Evolutionary conservation across 2,888 invertebrate genomes (phyloP), one percentile per base, ranked within the genome.

Genomic region (Brachypterus glaber): DNA sequence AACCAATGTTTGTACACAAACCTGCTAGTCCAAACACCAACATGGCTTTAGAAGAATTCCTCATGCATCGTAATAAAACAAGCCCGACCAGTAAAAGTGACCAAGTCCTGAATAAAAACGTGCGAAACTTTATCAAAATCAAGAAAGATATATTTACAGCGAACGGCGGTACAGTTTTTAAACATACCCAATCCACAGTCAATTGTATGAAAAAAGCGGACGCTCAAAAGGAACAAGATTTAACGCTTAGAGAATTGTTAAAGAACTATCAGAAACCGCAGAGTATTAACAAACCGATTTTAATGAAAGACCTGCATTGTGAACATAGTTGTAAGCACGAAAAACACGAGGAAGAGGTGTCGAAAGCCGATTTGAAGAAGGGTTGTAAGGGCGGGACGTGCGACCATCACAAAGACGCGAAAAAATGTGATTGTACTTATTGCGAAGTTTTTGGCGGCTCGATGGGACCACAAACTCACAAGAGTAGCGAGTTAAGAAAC

Each of bases 401-500:
- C 30, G 50, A 70, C 38, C 52, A 55, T 24, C 55, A 53, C 33
- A 54, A 55, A 32, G 47, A 52, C 21, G 57, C 55, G 24, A 62
- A 60, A 39, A 60, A 57, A 46, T 63, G 64, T 45, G 62, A 62
- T 46, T 63, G 63, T 43, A 60, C 62, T 29, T 63, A 60, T 47
- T 63, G 64, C 41, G 63, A 62, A 54, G 59, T 63, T 13, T 64
- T 63, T 41, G 63, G 60, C 37, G 5, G 35, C 17, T 14, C 33
- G 40, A 13, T 40, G 32, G 44, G 55, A 43, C 11, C 54, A 54
- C 35, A 42, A 48, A 15, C 53, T 15, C 12, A 54, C 35, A 60
- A 61, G 49, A 52, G 53, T 17, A 60, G 57, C 38, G 62, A 63
- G 51, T 59, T 63, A 1, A 55, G 63, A 38, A 60, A 62, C 44